A percentile compares a stretch with the other conserved stretches of the same genome.
phyloP scores from a whole-genome alignment of 2,797 vertebrate genomes.

The Falco cherrug region DNA sequence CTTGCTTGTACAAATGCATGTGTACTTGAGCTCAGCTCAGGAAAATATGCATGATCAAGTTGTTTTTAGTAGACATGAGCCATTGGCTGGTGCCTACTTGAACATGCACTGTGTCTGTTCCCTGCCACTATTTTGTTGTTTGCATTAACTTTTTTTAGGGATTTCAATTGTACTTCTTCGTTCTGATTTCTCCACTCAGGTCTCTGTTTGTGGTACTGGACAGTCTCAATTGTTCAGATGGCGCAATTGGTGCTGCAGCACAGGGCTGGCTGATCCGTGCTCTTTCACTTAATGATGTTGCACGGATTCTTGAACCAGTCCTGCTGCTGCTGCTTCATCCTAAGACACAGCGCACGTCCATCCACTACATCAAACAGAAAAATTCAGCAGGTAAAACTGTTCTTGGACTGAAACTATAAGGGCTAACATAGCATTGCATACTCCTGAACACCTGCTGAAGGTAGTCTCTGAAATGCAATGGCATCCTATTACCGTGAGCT shows the following conservation, averaged over 20 bases:
- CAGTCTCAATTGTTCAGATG: slow-evolving; percentile 88
- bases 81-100: not conserved
- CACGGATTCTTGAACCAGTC: slow-evolving; percentile 92
- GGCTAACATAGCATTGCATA: not conserved
- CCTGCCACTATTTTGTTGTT: not conserved
- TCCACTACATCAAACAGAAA: slow-evolving; percentile 86
- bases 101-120: not conserved
- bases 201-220: slow-evolving; percentile 95
- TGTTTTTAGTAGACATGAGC: not conserved
- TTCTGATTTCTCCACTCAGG: slow-evolving; percentile 73
- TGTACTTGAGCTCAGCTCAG: not conserved
- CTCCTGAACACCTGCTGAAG: not conserved
- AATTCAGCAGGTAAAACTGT: slow-evolving; percentile 80
- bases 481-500: not conserved
- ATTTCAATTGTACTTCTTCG: not conserved
- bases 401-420: not conserved
- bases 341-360: slow-evolving; percentile 88
- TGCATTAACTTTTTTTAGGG: not conserved
- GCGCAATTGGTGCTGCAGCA: slow-evolving; percentile 88
- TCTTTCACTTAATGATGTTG: slow-evolving; percentile 90
- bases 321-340: slow-evolving; percentile 93
- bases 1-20: not conserved
- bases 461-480: not conserved
- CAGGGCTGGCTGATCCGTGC: slow-evolving; percentile 95
- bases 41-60: not conserved